A percentile compares a stretch with the other conserved stretches of the same genome.
These are phyloP conservation scores for Drosophila monieri DNA, from an alignment of 2,888 invertebrate species.

Conservation along the genomic window DNA sequence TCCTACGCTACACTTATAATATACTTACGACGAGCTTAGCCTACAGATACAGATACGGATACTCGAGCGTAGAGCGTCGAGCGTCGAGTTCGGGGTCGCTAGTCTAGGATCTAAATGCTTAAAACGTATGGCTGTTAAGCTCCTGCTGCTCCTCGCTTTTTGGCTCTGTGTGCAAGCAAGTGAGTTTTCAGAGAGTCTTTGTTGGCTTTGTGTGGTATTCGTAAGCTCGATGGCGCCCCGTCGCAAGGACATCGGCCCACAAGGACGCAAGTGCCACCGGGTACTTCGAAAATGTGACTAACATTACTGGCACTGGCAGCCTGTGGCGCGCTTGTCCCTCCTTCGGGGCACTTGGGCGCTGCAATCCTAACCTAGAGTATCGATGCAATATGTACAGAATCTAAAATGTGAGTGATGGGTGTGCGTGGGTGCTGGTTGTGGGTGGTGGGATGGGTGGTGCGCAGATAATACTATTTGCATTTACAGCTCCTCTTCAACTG, in stretches of 20 bases:
- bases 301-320: neutral
- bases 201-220: conserved; percentile 83
- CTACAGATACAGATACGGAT: conserved; percentile 14
- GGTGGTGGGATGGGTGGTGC: neutral
- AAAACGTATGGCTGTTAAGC: conserved; percentile 79
- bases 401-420: conserved; percentile 25
- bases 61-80: conserved; percentile 1
- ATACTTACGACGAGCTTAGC: conserved; percentile 17
- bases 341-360: neutral
- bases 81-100: conserved; percentile 11
- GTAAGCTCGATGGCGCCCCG: conserved; percentile 3
- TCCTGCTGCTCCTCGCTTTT: conserved; percentile 40
- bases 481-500: conserved; percentile 31
- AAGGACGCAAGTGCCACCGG: neutral
- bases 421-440: conserved; percentile 13
- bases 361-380: conserved; percentile 17
- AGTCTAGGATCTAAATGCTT: conserved; percentile 74
- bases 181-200: conserved; percentile 81
- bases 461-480: conserved; percentile 72
- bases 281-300: neutral
- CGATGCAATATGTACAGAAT: conserved; percentile 39
- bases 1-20: conserved; percentile 33
- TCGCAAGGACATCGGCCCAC: neutral
- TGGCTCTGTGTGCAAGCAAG: conserved; percentile 55
- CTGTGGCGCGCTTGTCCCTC: neutral